phyloP scores from a whole-genome alignment of 2,797 vertebrate genomes.

The Silurus aristotelis region DNA sequence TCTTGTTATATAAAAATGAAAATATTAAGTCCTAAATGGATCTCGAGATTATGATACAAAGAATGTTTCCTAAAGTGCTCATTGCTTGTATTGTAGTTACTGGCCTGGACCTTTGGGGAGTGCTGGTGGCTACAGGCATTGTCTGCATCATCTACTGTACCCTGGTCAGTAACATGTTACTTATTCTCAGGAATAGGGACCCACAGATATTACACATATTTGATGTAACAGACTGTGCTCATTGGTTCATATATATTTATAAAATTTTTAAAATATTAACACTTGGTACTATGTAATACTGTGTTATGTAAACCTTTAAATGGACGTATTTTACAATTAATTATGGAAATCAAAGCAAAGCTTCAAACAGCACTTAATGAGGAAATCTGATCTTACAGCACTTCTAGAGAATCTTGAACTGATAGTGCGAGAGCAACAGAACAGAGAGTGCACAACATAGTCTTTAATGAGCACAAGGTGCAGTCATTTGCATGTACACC shows the following conservation, averaged over 20 bases:
- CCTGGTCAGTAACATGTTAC: constrained; percentile 68
- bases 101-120: constrained; percentile 80
- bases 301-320: too few species aligned
- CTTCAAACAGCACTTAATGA: neutral
- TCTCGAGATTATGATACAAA: neutral
- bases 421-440: neutral
- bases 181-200: neutral
- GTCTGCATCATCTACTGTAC: constrained; percentile 83
- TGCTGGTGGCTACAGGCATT: constrained; percentile 76
- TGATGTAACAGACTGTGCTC: neutral
- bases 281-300: neutral
- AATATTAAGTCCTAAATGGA: neutral
- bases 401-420: neutral
- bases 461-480: neutral
- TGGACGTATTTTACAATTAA: neutral
- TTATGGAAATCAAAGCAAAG: neutral
- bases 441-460: neutral
- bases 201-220: neutral
- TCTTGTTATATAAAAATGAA: neutral
- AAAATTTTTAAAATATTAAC: neutral
- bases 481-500: neutral
- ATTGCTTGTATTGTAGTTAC: constrained; percentile 69
- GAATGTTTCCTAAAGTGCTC: neutral
- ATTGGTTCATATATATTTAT: neutral
- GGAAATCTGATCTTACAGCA: neutral